These are phyloP conservation scores for Styela clava DNA, from an alignment of 23 tunicate species.

Conservation along the genomic window DNA sequence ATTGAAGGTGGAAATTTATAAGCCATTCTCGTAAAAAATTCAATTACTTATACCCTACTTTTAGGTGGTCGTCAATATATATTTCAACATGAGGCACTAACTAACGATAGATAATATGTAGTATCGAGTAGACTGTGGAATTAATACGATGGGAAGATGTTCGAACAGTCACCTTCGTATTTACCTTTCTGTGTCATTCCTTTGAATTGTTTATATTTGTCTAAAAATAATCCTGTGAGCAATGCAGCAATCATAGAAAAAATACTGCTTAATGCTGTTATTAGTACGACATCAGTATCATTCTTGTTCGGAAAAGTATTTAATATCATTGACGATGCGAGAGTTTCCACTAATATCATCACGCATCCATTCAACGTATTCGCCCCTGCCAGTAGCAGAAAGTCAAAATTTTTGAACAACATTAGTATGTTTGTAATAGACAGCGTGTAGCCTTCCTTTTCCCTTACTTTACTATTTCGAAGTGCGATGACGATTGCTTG, in stretches of 20 bases:
- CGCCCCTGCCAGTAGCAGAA: not conserved
- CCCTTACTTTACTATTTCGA: not conserved
- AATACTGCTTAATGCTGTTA: not conserved
- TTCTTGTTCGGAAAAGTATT: not conserved
- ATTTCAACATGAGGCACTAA: too few species aligned
- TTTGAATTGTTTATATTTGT: not conserved
- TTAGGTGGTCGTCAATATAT: too few species aligned
- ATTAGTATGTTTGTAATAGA: not conserved
- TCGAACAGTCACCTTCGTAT: too few species aligned
- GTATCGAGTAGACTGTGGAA: too few species aligned
- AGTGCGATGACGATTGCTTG: not conserved
- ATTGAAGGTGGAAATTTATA: too few species aligned
- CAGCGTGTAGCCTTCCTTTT: not conserved
- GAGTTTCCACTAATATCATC: not conserved
- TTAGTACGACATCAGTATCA: not conserved
- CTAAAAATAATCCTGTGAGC: not conserved
- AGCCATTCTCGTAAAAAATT: too few species aligned
- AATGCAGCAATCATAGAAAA: not conserved
- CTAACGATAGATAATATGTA: too few species aligned
- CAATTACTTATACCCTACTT: too few species aligned
- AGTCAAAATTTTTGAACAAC: not conserved
- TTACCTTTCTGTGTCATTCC: too few species aligned
- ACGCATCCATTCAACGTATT: not conserved
- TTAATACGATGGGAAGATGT: too few species aligned
- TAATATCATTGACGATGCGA: not conserved